A percentile compares a stretch with the other conserved stretches of the same genome.
Evolutionary conservation across 2,888 invertebrate genomes (phyloP).

Genomic region (Nemotelus nigrinus): DNA sequence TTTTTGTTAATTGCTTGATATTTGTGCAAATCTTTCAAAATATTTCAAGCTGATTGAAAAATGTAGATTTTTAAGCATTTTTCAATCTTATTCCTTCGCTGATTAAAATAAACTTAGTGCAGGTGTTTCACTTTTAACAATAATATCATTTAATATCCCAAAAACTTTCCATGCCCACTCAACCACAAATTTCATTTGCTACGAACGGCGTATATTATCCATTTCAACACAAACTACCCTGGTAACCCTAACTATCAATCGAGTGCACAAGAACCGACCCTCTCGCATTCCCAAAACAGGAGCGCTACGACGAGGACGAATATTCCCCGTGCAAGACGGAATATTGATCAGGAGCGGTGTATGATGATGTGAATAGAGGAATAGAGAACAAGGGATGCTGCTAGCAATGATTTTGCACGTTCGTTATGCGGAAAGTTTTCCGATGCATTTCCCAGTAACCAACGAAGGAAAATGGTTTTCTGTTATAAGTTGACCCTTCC

Average conservation of each 20-base stretch:
- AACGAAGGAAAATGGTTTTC: too few relatives aligned
- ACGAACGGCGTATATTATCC: background rate
- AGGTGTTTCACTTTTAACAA: too few relatives aligned
- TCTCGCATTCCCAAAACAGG: background rate
- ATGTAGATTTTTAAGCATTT: too few relatives aligned
- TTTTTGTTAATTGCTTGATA: too few relatives aligned
- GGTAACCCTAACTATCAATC: background rate
- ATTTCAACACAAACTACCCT: background rate
- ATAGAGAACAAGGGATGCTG: constrained; percentile 32
- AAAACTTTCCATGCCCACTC: too few relatives aligned
- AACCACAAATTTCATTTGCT: background rate
- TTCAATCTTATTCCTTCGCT: too few relatives aligned
- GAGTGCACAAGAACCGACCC: background rate
- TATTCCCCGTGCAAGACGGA: constrained; percentile 2
- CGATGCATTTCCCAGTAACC: background rate
- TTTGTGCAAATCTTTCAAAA: too few relatives aligned
- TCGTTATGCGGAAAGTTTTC: background rate
- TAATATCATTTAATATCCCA: too few relatives aligned
- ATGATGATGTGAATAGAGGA: constrained; percentile 2
- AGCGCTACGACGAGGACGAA: background rate
- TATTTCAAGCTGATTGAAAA: too few relatives aligned
- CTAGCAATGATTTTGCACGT: constrained; percentile 21
- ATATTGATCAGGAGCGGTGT: constrained; percentile 16
- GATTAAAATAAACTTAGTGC: too few relatives aligned
- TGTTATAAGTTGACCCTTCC: too few relatives aligned